Conservation (phyloP, 2,888 invertebrate genomes). For the Sarcophaga carnaria region DNA sequence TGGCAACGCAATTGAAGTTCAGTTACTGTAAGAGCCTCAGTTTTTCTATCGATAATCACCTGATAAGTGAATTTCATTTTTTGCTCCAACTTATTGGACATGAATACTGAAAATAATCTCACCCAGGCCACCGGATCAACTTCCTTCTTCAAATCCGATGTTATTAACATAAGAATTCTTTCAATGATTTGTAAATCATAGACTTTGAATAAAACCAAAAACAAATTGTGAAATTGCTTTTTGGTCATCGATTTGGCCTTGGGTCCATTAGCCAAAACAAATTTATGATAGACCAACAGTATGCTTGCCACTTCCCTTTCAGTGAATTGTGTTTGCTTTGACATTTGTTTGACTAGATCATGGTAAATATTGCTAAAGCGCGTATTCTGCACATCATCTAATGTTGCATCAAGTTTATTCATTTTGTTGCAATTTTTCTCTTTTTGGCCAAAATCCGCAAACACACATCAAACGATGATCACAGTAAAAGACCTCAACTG, state of each 20-base stretch:
- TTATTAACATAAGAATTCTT: constrained; percentile 84
- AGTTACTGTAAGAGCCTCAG: not conserved
- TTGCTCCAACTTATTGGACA: constrained; percentile 87
- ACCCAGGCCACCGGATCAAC: constrained; percentile 85
- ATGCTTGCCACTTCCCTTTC: constrained; percentile 85
- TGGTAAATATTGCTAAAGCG: constrained; percentile 85
- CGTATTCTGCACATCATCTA: constrained; percentile 87
- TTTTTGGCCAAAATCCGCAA: not conserved
- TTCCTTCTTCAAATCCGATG: constrained; percentile 82
- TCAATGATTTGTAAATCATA: constrained; percentile 87
- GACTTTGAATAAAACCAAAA: constrained; percentile 87
- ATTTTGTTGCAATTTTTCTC: constrained; percentile 67
- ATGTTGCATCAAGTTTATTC: constrained; percentile 83
- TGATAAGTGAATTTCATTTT: constrained; percentile 87
- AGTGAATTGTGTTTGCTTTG: constrained; percentile 84
- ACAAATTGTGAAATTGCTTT: constrained; percentile 85
- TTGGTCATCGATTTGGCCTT: constrained; percentile 81
- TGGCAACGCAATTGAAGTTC: no score
- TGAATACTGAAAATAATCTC: constrained; percentile 86
- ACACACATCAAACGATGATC: not conserved
- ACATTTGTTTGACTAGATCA: constrained; percentile 83
- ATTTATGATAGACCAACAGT: constrained; percentile 83
- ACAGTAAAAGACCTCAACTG: not conserved
- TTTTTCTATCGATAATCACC: constrained; percentile 76
- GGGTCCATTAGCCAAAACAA: constrained; percentile 81